Conservation (phyloP, 2,888 invertebrate genomes). For the Drosophila melanocephala region DNA sequence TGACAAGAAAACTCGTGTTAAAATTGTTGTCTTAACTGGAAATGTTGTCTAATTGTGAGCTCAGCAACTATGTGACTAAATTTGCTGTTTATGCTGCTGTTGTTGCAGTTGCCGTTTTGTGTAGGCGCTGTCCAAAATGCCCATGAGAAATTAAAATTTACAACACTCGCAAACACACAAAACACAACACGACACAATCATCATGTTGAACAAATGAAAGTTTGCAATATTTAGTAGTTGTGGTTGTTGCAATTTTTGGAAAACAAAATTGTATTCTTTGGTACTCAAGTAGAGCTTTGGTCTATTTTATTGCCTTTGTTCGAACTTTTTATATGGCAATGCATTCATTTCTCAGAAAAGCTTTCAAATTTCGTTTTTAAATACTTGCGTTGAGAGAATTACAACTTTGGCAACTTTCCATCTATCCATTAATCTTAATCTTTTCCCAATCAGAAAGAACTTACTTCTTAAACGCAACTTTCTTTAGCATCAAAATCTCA, state of each 20-base stretch:
- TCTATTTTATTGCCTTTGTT: neutral
- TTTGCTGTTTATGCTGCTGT: conserved; percentile 17
- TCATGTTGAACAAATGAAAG: conserved; percentile 25
- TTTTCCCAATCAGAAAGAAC: neutral
- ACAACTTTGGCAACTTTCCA: neutral
- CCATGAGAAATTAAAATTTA: conserved; percentile 43
- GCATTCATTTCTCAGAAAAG: neutral
- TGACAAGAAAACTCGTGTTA: conserved; percentile 31
- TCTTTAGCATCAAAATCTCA: neutral
- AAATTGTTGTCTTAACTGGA: conserved; percentile 48
- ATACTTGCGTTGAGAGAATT: neutral
- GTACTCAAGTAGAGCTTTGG: neutral
- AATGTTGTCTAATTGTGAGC: conserved; percentile 64
- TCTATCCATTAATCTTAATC: neutral
- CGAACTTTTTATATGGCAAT: neutral
- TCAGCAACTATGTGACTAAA: conserved; percentile 16
- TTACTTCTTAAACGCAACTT: neutral
- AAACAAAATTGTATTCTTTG: neutral
- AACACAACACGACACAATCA: conserved; percentile 23
- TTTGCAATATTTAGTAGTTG: conserved; percentile 11
- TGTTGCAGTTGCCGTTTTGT: neutral
- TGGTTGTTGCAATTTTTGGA: conserved; percentile 1
- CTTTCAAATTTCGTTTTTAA: neutral
- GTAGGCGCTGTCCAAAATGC: conserved; percentile 30
- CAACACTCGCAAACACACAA: conserved; percentile 6